Evolutionary conservation across 2,888 invertebrate species (phyloP), one percentile per base, ranked within the genome.

Genomic region (Byasa hedistus): DNA sequence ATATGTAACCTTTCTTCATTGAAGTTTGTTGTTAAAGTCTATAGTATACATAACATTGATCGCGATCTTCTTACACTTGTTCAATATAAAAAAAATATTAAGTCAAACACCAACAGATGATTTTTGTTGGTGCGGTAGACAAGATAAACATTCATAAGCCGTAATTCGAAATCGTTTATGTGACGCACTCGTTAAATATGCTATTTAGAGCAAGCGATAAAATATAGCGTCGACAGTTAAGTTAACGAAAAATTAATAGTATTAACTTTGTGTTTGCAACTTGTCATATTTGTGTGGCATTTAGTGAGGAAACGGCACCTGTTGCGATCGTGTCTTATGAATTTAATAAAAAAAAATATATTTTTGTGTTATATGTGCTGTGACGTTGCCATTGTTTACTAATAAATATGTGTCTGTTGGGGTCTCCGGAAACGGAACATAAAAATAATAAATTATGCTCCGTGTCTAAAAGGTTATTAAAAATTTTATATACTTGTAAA

Each of bases 221-320:
- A 74, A 77, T 77, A 73, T 66, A 72, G 71, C 72, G 73, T 69
- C 71, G 62, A 71, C 63, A 70, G 66, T 57, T 69, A 69, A 61
- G 70, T 72, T 90, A 89, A 90, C 84, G 85, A 84, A 74, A 80
- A 83, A 85, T 86, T 86, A 88, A 89, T 89, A 79, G 80, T 73
- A 75, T 82, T 78, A 76, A 75, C 68, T 73, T 78, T 76, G 75
- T 72, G 79, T 81, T 82, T 75, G 69, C 70, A 68, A 77, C 69
- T 65, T 63, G 71, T 69, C 83, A 84, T 71, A 82, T 68, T 71
- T 75, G 74, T 77, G 61, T 59, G 75, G 76, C 73, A 69, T 70
- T 71, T 71, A 69, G 70, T 65, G 66, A 71, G 68, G 77, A 65
- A 73, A 71, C 73, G 82, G 76, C 79, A 77, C 76, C 78, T 79